Evolutionary conservation across 92 coral and sea anemone genomes (phyloP), one percentile per base, ranked within the genome.

Genomic region (Porites rus): DNA sequence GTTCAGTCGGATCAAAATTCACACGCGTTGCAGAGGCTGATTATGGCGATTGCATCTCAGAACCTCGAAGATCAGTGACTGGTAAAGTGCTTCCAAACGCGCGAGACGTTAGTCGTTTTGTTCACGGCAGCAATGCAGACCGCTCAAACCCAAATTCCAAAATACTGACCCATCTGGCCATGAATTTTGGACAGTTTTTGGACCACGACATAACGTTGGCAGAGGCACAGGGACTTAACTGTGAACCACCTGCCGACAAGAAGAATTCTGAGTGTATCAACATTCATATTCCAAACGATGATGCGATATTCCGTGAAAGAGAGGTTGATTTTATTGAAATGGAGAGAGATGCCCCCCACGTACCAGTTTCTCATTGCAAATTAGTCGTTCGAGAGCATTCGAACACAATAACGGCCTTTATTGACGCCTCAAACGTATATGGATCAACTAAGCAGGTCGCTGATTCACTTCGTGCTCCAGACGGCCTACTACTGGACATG

Each of bases 171-270:
- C 91, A 91, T 70, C 72, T 93, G 92, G 65, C 87, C 63, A 93
- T 93, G 96, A 88, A 81, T 72, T 93, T 87, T 87, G 96, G 92
- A 4, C 96, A 93, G 82, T 91, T 91, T 46, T 14, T 93, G 73
- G 96, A 93, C 53, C 96, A 93, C 51, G 96, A 93, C 67, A 38
- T 93, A 7, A 91, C 96, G 46, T 87, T 85, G 4, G 90, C 86
- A 17, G 31, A 72, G 81, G 72, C 83, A 16, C 76, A 77, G n/a
- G 76, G 75, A 66, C n/a, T 85, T 7, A 31, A 69, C 69, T 77
- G 88, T 31, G 88, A 77, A 14, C 67, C 68, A n/a, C 78, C 63
- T 12, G 28, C 53, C 6, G 46, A 63, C 46, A 70, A 85, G 20
- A 8, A 24, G 0, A 73, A 82, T 14, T 1, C 77, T 17, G 93